Base-by-base conservation (phyloP, 1,140 invertebrate genomes). In the Hestina assimilis region DNA sequence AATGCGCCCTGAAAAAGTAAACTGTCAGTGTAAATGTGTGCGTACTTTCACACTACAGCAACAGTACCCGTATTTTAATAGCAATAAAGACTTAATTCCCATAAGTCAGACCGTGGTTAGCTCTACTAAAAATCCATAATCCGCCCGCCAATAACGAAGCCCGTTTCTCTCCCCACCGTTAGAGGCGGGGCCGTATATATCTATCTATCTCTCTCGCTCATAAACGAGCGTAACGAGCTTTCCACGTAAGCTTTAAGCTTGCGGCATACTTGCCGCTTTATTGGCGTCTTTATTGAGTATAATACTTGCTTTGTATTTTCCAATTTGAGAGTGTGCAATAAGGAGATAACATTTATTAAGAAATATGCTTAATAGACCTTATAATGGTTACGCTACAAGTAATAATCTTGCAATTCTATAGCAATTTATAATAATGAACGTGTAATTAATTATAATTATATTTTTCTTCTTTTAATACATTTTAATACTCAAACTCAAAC, bases 61-160 rank as follows among this genome's bases (percentile, higher is more conserved):
- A n/a, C 11, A 29, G 7, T 28, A 38, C 29, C 40, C 24, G 5
- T 59, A 52, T 59, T 17, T 56, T 60, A 45, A 63, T 43, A 42
- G 53, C 50, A 63, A 69, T 65, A 65, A 65, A 43, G 53, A 24
- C 42, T 38, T 66, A 63, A 59, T 48, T 63, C 53, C 61, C 62
- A 33, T 50, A 58, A 57, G 54, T 46, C 54, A 59, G 23, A 29
- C 35, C 75, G 74, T 67, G 72, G 61, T 64, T 45, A 40, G 45
- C 17, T 58, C 72, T 54, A 73, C 72, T 76, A 82, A 87, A 83
- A 87, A 84, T 87, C 83, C 67, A 87, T 87, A 84, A 84, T 75
- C 63, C 67, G 59, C 53, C 64, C 55, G 66, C 83, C 83, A 87
- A 87, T 87, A 73, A 81, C 70, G 66, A 51, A 35, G 56, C 38